phyloP scores from a whole-genome alignment of 2,113 vertebrate species.

The Nannobrachium achirus region DNA sequence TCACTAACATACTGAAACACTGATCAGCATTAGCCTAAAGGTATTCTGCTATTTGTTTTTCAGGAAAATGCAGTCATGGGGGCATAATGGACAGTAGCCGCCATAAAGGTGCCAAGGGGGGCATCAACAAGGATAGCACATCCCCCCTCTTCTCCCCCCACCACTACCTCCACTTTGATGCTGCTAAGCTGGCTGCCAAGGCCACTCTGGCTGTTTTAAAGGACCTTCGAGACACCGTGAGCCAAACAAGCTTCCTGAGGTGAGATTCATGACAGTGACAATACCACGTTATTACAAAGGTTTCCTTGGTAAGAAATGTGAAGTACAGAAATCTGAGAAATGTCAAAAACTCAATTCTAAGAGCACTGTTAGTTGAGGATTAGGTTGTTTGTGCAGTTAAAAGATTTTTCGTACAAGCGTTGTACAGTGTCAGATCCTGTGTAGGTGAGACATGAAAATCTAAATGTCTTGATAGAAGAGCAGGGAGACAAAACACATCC shows the following conservation, averaged over 20 bases:
- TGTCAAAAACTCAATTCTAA: no score
- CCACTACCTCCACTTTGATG: conserved; percentile 81
- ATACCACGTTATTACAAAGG: background rate
- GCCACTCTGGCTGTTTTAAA: conserved; percentile 81
- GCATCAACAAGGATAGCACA: conserved; percentile 90
- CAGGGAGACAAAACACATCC: background rate
- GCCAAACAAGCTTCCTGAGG: conserved; percentile 79
- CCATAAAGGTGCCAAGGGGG: conserved; percentile 77
- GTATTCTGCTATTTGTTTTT: background rate
- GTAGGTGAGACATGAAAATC: no score
- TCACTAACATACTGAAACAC: no score
- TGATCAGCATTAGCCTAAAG: no score
- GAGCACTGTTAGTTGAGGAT: no score
- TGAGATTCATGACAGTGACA: conserved; percentile 39
- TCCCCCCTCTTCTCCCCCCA: conserved; percentile 86
- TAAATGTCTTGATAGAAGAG: no score
- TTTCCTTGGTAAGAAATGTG: background rate
- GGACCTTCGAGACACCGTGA: conserved; percentile 80
- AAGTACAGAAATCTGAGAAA: no score
- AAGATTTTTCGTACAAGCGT: no score
- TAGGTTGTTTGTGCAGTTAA: no score
- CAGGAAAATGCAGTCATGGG: conserved; percentile 90
- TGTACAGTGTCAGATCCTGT: no score
- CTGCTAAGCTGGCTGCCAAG: conserved; percentile 79
- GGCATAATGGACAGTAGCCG: conserved; percentile 84